These are phyloP conservation scores for Procavia capensis DNA, from an alignment of 2,113 vertebrate species.

Conservation along the genomic window DNA sequence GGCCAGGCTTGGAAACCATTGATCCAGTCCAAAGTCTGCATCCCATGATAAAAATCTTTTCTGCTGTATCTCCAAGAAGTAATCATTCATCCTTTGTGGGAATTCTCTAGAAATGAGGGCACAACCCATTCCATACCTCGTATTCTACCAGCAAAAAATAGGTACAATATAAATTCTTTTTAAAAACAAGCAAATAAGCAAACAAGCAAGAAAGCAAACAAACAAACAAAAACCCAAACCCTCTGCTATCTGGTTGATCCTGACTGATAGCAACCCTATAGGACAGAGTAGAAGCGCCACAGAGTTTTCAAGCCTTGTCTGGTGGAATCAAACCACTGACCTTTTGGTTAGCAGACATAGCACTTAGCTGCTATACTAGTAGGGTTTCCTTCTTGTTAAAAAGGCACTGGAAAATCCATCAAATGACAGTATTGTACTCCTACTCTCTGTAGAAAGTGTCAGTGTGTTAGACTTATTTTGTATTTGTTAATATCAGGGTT, in stretches of 20 bases:
- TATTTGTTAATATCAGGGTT: not conserved
- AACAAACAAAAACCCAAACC: too few relatives aligned
- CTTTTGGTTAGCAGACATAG: too few relatives aligned
- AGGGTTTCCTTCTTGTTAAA: not conserved
- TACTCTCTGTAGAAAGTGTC: not conserved
- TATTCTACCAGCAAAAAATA: not conserved
- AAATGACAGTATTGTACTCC: not conserved
- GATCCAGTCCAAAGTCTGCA: not conserved
- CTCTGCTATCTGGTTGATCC: too few relatives aligned
- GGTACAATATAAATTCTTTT: not conserved
- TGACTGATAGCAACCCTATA: too few relatives aligned
- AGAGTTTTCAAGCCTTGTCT: too few relatives aligned
- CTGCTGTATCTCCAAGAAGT: not conserved
- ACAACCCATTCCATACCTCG: not conserved
- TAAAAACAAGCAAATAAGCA: too few relatives aligned
- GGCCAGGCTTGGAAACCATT: not conserved
- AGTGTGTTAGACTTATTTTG: not conserved
- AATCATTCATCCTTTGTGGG: not conserved
- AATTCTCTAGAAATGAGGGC: not conserved
- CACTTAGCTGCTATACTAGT: too few relatives aligned
- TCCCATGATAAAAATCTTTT: not conserved
- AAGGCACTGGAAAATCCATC: not conserved
- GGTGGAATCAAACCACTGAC: too few relatives aligned
- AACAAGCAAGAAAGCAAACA: too few relatives aligned
- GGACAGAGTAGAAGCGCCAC: too few relatives aligned